These are phyloP conservation scores for Pluvialis apricaria DNA, from an alignment of 2,113 vertebrate genomes.

Conservation along the genomic window DNA sequence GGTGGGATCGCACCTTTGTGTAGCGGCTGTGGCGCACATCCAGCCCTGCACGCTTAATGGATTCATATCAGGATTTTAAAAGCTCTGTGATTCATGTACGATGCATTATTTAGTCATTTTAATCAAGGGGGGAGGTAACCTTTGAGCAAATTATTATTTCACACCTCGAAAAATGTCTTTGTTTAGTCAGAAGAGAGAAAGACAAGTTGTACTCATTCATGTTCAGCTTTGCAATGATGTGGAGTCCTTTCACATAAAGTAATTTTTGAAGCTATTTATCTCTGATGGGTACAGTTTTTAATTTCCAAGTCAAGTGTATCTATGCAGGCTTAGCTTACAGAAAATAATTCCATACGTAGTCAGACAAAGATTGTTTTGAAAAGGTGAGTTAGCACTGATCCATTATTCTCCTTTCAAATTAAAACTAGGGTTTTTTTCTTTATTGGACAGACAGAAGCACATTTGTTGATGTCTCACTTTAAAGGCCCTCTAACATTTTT, in stretches of 20 bases:
- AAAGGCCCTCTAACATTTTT: too few species aligned
- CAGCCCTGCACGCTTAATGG: not conserved
- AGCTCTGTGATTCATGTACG: fast-evolving
- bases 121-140: not conserved
- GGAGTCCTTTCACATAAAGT: not conserved
- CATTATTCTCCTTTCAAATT: not conserved
- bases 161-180: not conserved
- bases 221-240: not conserved
- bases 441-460: not conserved
- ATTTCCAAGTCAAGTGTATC: not conserved
- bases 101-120: not conserved
- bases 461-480: not conserved
- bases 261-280: not conserved
- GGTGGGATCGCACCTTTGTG: fast-evolving
- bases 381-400: not conserved
- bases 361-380: not conserved
- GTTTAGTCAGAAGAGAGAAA: not conserved
- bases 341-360: not conserved
- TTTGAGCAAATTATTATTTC: not conserved
- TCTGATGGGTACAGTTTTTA: not conserved
- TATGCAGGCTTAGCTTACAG: not conserved
- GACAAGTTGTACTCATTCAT: not conserved
- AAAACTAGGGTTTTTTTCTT: not conserved
- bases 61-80: not conserved
- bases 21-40: not conserved